Conservation (phyloP, 1,140 invertebrate genomes). For the Heliothis subflexa region DNA sequence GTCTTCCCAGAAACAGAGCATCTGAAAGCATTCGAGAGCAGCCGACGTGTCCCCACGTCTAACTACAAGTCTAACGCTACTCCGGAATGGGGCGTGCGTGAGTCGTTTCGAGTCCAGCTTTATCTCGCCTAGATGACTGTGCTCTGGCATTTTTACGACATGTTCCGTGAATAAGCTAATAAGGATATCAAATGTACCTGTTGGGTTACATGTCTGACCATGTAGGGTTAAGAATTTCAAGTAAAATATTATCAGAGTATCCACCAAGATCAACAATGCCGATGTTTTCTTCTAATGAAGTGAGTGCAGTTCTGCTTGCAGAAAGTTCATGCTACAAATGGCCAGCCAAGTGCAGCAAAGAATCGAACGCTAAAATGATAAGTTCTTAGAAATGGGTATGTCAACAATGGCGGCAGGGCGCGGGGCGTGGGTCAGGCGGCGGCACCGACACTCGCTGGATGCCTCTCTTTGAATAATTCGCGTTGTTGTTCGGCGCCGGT, state of each 20-base stretch:
- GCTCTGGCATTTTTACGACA: slow-evolving; percentile 51
- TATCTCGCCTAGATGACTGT: slow-evolving; percentile 51
- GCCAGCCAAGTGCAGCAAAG: neutral
- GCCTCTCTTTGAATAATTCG: slow-evolving; percentile 74
- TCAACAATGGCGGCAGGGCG: slow-evolving; percentile 60
- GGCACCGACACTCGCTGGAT: slow-evolving; percentile 36
- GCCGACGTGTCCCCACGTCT: slow-evolving; percentile 56
- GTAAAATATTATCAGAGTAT: slow-evolving; percentile 3
- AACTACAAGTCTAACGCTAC: slow-evolving; percentile 48
- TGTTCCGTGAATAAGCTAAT: slow-evolving; percentile 48
- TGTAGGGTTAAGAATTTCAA: slow-evolving; percentile 38
- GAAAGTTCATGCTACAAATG: neutral
- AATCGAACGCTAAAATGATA: slow-evolving; percentile 29
- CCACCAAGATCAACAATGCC: slow-evolving; percentile 19
- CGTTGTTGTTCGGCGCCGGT: slow-evolving; percentile 63
- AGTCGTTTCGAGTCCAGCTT: slow-evolving; percentile 50
- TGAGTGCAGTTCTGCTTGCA: neutral
- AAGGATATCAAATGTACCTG: slow-evolving; percentile 49
- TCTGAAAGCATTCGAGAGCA: slow-evolving; percentile 49
- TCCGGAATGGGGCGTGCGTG: slow-evolving; percentile 55
- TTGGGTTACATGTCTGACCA: slow-evolving; percentile 34
- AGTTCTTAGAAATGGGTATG: slow-evolving; percentile 60
- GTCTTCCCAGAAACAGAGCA: slow-evolving; percentile 66
- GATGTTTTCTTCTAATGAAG: neutral
- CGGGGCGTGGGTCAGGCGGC: slow-evolving; percentile 44